Conservation (phyloP, 2,797 vertebrate species). For the Chiroxiphia lanceolata region DNA sequence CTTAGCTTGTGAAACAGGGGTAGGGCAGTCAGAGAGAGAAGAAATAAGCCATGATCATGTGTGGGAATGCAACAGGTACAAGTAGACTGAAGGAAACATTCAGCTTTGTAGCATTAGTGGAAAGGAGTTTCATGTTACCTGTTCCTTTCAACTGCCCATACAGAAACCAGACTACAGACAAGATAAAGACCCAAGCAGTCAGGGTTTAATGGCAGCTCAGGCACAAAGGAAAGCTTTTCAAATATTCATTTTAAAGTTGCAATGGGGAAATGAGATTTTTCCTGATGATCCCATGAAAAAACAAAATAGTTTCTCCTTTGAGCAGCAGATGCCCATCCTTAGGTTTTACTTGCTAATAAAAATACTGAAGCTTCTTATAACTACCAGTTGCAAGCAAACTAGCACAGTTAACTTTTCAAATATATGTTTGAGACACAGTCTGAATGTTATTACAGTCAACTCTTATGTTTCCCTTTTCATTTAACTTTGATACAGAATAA, state of each 20-base stretch:
- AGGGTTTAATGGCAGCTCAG: neutral
- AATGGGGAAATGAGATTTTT: neutral
- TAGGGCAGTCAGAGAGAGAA: neutral
- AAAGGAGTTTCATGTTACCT: neutral
- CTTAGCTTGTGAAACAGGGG: neutral
- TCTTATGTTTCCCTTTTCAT: constrained; percentile 34
- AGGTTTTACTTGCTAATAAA: neutral
- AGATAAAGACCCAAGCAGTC: neutral
- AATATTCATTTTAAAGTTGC: neutral
- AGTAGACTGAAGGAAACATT: neutral
- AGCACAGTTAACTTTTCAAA: neutral
- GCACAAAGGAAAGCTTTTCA: neutral
- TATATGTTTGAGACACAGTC: neutral
- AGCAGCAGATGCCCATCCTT: neutral
- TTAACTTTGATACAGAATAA: constrained; percentile 15
- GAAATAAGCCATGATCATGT: neutral
- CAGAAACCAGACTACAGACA: neutral
- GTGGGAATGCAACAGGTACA: neutral
- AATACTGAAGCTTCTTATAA: neutral
- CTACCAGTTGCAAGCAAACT: neutral
- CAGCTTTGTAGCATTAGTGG: neutral
- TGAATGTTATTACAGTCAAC: neutral
- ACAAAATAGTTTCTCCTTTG: neutral
- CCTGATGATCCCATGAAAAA: neutral
- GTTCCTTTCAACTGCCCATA: neutral